A percentile compares a stretch with the other conserved stretches of the same genome.
Conservation (phyloP, 1,140 invertebrate species). For the Hesperophylax magnus region DNA sequence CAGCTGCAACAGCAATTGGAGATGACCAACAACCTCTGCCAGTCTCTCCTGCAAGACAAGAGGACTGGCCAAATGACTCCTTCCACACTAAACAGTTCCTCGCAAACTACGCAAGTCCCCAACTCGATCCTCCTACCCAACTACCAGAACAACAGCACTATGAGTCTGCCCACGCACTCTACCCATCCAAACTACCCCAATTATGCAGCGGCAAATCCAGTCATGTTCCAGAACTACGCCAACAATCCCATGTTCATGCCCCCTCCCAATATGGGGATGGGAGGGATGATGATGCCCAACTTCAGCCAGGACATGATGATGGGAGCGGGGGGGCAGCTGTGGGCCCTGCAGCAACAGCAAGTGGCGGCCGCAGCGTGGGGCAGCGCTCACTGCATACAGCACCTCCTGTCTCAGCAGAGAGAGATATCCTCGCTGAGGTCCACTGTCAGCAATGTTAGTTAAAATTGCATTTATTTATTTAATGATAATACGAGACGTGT, state of each 20-base stretch:
- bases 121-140: constrained; percentile 39
- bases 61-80: constrained; percentile 11
- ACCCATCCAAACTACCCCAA: not conserved
- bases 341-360: constrained; percentile 41
- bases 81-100: constrained; percentile 27
- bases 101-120: constrained; percentile 23
- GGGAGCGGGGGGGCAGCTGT: constrained; percentile 2
- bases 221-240: not conserved
- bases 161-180: not conserved
- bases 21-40: constrained; percentile 53
- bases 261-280: not conserved
- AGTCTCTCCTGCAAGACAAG: constrained; percentile 53
- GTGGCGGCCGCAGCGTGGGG: constrained; percentile 44
- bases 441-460: constrained; percentile 63
- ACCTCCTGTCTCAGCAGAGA: constrained; percentile 65
- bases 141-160: constrained; percentile 19
- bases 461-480: not conserved
- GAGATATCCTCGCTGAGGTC: constrained; percentile 65
- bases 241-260: constrained; percentile 25
- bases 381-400: constrained; percentile 64
- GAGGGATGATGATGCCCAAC: not conserved
- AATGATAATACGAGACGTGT: too few species aligned
- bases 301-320: not conserved
- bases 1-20: constrained; percentile 57
- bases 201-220: not conserved